Evolutionary conservation across 2,113 vertebrate genomes (phyloP), one percentile per base, ranked within the genome.

Genomic region (Lepidothrix coronata): DNA sequence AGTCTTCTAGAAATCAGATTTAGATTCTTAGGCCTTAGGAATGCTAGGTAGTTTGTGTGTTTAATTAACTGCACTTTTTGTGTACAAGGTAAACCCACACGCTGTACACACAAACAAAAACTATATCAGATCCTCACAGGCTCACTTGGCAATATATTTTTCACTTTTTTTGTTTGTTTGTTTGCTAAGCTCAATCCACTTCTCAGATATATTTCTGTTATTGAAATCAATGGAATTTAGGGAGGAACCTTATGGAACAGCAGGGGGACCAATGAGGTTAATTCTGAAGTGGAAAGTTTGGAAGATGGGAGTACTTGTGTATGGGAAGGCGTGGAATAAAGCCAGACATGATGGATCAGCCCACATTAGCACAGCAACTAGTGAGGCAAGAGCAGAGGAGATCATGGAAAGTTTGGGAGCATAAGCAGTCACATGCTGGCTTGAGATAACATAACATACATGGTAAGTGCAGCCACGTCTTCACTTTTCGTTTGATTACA

Each of bases 21-120:
- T 54, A 57, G 33, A 51, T 67, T 62, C 67, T 48, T 87, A 76
- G 37, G 14, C 58, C 14, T 80, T 61, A 70, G 25, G 65, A 95
- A 86, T 82, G 46, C 3, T 74, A 74, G 78, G 17, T 43, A 51
- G 57, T 67, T 68, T 35, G 31, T 67, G 44, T 54, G n/a, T 85
- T 95, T 88, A 77, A 94, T 95, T 95, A 84, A 87, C 75, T 22
- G 11, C 43, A 54, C 21, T 59, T 14, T 67, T 91, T 82, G 28
- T 22, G 5, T 59, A 48, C 21, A 30, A 54, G 27, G 58, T 75
- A 88, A 94, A 48, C 33, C 31, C 9, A 17, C 27, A 48, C 37
- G 25, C 14, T 65, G n/a, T 57, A 61, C 15, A 85, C 4, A 3
- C 17, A 54, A 35, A 74, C 16, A 74, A 91, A 81, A 88, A n/a